Percentiles rank a stretch among this genome's conserved stretches.
phyloP scores from a whole-genome alignment of 1,140 invertebrate genomes.

The Steinernema feltiae region DNA sequence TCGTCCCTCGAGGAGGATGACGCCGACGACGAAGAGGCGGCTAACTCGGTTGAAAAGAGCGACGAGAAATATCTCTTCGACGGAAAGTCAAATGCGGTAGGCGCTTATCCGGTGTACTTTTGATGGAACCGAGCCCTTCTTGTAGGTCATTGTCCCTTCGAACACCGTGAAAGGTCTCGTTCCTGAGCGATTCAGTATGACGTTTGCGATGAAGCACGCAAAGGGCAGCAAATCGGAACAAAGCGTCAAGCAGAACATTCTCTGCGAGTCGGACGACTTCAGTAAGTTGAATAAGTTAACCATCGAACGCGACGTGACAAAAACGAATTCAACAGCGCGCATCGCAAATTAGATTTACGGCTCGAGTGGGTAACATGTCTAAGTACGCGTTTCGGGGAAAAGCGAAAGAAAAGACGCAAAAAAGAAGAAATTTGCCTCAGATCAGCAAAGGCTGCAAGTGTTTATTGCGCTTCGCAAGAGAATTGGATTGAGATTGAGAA shows the following conservation, averaged over 20 bases:
- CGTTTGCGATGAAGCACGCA: constrained; percentile 53
- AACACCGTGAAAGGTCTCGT: constrained; percentile 38
- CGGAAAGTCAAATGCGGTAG: constrained; percentile 44
- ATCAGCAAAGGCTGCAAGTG: background rate
- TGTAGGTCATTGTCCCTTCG: constrained; percentile 42
- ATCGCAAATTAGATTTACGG: background rate
- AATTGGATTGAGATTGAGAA: background rate
- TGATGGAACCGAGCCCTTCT: background rate
- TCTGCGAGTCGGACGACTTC: constrained; percentile 52
- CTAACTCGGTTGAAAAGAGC: constrained; percentile 14
- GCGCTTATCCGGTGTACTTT: background rate
- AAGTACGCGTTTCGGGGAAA: background rate
- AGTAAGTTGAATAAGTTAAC: constrained; percentile 30
- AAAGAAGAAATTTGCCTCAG: background rate
- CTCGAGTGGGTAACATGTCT: background rate
- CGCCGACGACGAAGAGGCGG: constrained; percentile 36
- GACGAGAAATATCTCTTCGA: constrained; percentile 46
- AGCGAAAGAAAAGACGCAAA: background rate
- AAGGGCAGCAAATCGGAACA: constrained; percentile 50
- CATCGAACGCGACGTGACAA: background rate
- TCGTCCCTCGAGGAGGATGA: constrained; percentile 24
- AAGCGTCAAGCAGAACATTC: constrained; percentile 52
- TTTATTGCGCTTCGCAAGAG: background rate
- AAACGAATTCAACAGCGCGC: constrained; percentile 13
- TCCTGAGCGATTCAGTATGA: constrained; percentile 51